phyloP scores from a whole-genome alignment of 2,888 invertebrate genomes.

The Cistogaster globosa region DNA sequence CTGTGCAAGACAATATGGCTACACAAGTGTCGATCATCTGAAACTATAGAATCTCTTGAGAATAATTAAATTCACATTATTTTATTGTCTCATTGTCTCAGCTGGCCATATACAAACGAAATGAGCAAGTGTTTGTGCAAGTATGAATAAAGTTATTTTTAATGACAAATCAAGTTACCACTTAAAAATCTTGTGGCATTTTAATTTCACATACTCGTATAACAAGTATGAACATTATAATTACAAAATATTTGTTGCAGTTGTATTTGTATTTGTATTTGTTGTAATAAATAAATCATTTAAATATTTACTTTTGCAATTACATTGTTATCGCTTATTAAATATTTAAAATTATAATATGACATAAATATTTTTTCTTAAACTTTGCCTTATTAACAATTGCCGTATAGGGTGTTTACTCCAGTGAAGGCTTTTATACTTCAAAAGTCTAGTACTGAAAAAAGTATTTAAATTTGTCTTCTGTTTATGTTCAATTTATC shows the following conservation, averaged over 20 bases:
- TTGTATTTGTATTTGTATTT: neutral
- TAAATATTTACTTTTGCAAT: constrained; percentile 37
- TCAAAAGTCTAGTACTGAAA: too few relatives aligned
- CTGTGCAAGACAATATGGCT: constrained; percentile 50
- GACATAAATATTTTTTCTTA: neutral
- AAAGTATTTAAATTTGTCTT: too few relatives aligned
- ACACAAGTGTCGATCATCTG: constrained; percentile 39
- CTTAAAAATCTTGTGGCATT: constrained; percentile 36
- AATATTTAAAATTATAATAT: constrained; percentile 43
- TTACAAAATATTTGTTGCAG: constrained; percentile 11
- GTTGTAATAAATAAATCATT: constrained; percentile 43
- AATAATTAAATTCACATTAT: constrained; percentile 10
- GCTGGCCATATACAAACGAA: constrained; percentile 16
- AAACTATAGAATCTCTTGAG: constrained; percentile 1
- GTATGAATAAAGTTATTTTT: constrained; percentile 11
- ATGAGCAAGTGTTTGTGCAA: neutral
- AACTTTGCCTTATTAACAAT: too few relatives aligned
- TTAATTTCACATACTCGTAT: constrained; percentile 17
- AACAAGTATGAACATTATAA: constrained; percentile 13
- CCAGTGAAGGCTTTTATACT: too few relatives aligned
- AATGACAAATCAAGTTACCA: constrained; percentile 42
- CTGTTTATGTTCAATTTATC: too few relatives aligned
- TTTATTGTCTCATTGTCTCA: constrained; percentile 24
- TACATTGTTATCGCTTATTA: constrained; percentile 41
- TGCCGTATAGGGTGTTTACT: too few relatives aligned